These are phyloP conservation scores for Fistularia commersonii DNA, from an alignment of 2,797 vertebrate species.

Conservation along the genomic window DNA sequence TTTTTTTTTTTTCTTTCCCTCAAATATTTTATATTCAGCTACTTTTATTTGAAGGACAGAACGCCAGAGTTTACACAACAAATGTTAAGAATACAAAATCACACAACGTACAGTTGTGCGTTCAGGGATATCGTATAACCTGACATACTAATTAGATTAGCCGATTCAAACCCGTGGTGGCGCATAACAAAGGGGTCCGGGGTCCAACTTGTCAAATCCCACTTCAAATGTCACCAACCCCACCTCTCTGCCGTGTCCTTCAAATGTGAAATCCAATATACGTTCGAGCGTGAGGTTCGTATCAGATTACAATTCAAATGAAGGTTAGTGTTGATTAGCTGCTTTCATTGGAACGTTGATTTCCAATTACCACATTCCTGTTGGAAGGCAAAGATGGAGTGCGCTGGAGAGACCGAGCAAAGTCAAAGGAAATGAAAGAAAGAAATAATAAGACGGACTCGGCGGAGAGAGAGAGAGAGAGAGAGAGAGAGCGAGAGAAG, in stretches of 20 bases:
- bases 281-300: constrained; percentile 51
- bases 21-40: too few species aligned
- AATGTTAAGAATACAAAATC: too few species aligned
- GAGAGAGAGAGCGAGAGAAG: background rate
- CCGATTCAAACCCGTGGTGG: too few species aligned
- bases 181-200: too few species aligned
- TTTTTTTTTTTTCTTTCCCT: too few species aligned
- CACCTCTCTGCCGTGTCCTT: constrained; percentile 39
- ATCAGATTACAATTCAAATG: constrained; percentile 68
- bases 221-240: constrained; percentile 1
- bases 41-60: too few species aligned
- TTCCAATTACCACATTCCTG: constrained; percentile 50
- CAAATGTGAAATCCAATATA: constrained; percentile 64
- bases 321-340: constrained; percentile 67
- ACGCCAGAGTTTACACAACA: too few species aligned
- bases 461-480: constrained; percentile 1
- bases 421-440: constrained; percentile 29
- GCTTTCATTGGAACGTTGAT: constrained; percentile 64
- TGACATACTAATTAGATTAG: too few species aligned
- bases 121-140: too few species aligned
- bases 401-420: constrained; percentile 31
- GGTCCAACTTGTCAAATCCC: background rate
- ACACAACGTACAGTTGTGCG: too few species aligned
- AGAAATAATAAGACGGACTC: constrained; percentile 8
- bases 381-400: constrained; percentile 12